A percentile compares a stretch with the other conserved stretches of the same genome.
Evolutionary conservation across 2,888 invertebrate genomes (phyloP).

Genomic region (Nasonovia ribisnigri): DNA sequence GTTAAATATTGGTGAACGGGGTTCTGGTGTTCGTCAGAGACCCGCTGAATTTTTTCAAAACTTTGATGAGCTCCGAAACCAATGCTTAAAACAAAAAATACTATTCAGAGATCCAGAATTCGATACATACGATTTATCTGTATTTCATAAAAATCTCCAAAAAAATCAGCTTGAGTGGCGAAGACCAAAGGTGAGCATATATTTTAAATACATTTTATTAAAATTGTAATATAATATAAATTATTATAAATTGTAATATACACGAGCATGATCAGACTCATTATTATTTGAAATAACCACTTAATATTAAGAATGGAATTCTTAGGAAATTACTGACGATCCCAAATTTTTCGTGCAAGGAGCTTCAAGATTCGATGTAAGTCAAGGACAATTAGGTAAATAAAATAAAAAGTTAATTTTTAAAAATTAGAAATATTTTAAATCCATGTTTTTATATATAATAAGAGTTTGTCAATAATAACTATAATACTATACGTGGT

Average conservation of each 20-base stretch:
- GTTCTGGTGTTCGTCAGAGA: slow-evolving; percentile 76
- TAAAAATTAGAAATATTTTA: neutral
- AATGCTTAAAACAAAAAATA: slow-evolving; percentile 79
- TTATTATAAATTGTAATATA: no score
- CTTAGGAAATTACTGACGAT: slow-evolving; percentile 85
- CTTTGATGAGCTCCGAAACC: slow-evolving; percentile 77
- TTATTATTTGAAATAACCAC: no score
- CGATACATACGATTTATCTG: slow-evolving; percentile 82
- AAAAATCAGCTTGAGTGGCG: slow-evolving; percentile 90
- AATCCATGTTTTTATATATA: neutral
- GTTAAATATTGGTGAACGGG: slow-evolving; percentile 83
- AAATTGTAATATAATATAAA: no score
- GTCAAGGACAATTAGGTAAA: slow-evolving; percentile 91
- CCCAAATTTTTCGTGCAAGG: slow-evolving; percentile 95
- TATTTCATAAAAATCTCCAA: slow-evolving; percentile 89
- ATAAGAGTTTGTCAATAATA: neutral
- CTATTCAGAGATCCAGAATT: slow-evolving; percentile 94
- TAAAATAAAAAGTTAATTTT: neutral
- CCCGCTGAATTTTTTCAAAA: slow-evolving; percentile 73
- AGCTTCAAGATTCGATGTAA: slow-evolving; percentile 96
- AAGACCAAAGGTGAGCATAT: slow-evolving; percentile 82
- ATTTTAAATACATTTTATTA: neutral
- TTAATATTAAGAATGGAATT: slow-evolving; percentile 64
- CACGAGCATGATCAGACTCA: no score
- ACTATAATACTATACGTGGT: neutral